Base-by-base conservation (phyloP, 2,797 vertebrate genomes). In the Sternarchorhynchus goeldii region DNA sequence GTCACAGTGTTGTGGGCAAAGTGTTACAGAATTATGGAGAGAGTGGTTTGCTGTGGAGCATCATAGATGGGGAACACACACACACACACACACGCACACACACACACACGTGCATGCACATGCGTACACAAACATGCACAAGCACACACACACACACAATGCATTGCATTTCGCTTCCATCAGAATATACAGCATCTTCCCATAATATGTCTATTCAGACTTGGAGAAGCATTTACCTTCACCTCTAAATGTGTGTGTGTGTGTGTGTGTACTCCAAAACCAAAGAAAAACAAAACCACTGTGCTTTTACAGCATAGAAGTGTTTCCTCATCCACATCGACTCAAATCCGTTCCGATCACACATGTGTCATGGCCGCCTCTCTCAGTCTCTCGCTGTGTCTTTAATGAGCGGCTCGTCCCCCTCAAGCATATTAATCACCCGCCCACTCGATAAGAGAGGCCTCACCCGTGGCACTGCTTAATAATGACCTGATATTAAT, bases 401-500 rank as follows among this genome's bases (percentile, higher is more conserved):
- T 73, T 58, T 75, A 77, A 80, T 76, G 59, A 57, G 34, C 32
- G 67, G 17, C 76, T 76, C 67, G 63, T 84, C 81, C 81, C 79
- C 58, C 75, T 59, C 81, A 89, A 79, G 7, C 58, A 82, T 82
- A 76, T 87, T 91, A 91, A 90, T 86, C 87, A 88, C 89, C 83
- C 65, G 82, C 80, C 85, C 71, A 82, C 85, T 84, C 78, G 87
- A 83, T 85, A 85, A 88, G 82, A 81, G 85, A 62, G 57, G 85
- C 79, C 88, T 91, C 87, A 91, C 90, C 79, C 80, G 78, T 73
- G 25, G 77, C 71, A 83, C 63, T 50, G 92, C 90, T 92, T 88
- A 88, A 90, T 92, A 90, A 93, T 92, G 93, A 89, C 88, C 75
- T 88, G 84, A 85, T 86, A 90, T 89, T 93, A 94, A 93, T 90